Base-by-base conservation (phyloP, 2,888 invertebrate species). In the Sceliomorpha sp. region DNA sequence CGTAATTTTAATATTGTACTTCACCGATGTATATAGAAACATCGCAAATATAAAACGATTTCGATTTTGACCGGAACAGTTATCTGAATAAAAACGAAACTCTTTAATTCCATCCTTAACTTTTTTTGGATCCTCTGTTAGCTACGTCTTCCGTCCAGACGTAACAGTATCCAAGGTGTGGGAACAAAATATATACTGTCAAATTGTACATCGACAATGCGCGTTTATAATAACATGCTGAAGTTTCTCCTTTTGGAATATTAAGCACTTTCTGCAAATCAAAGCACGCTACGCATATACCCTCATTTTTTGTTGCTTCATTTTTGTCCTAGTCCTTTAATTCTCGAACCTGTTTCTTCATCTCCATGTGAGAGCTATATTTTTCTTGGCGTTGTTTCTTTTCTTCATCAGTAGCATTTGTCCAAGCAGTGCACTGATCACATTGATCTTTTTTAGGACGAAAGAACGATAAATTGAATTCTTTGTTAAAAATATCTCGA, bases 191-290 rank as follows among this genome's bases (percentile, higher is more conserved):
- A 31, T 29, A 44, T 12, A 44, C 12, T 2, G 31, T 44, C 3
- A 44, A 44, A 44, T 44, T 44, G n/a, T 26, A 44, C 6, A 44
- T 9, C 1, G 44, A 12, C 12, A 44, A 31, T 8, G 44, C 27
- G 29, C 44, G 31, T 27, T 27, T 26, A 15, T 44, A 44, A 24
- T 29, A 44, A 44, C 27, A 44, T 10, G 14, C 32, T 6, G 26
- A 42, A 24, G 42, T 13, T 27, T 45, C 45, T 32, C 45, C 45
- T 45, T 45, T 45, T 32, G 45, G 32, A 3, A 15, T 15, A 45
- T 45, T 17, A 8, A 45, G 9, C 2, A 29, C 45, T 31, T 45
- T 45, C 10, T 45, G 32, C 14, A 44, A 27, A 15, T 44, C 29
- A 29, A 29, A 44, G 9, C 44, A 44, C 9, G 44, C 29, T 13